Evolutionary conservation across 1,140 invertebrate genomes (phyloP).

Genomic region (Bombus consobrinus): DNA sequence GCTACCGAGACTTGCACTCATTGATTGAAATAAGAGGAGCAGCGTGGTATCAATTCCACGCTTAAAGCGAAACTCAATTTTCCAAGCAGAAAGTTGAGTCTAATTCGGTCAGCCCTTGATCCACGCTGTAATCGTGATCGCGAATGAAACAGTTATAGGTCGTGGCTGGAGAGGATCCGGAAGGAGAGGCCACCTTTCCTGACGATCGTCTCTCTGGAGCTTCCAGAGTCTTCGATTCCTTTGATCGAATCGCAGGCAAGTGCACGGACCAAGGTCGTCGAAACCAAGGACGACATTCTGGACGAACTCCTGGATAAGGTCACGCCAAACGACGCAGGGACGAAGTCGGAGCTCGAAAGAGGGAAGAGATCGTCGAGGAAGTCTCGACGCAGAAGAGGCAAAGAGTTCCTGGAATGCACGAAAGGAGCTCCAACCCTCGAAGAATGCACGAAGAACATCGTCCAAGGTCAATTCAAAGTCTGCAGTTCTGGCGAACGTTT

Average conservation of each 20-base stretch:
- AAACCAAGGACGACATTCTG: slow-evolving; percentile 66
- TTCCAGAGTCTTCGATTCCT: slow-evolving; percentile 77
- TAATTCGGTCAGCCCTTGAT: background rate
- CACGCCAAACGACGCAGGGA: slow-evolving; percentile 46
- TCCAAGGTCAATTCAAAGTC: slow-evolving; percentile 66
- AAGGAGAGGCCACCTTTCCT: slow-evolving; percentile 75
- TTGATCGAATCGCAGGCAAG: slow-evolving; percentile 75
- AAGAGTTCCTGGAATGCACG: slow-evolving; percentile 53
- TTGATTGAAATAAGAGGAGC: background rate
- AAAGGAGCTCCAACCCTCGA: slow-evolving; percentile 59
- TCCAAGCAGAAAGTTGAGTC: background rate
- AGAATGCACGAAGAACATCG: slow-evolving; percentile 69
- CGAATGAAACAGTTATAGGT: slow-evolving; percentile 71
- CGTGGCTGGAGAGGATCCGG: slow-evolving; percentile 72
- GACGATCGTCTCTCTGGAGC: slow-evolving; percentile 75
- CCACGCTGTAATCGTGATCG: slow-evolving; percentile 4
- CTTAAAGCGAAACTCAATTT: slow-evolving; percentile 23
- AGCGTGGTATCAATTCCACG: background rate
- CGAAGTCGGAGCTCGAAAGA: slow-evolving; percentile 19
- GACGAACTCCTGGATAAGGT: slow-evolving; percentile 71
- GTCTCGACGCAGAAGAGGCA: slow-evolving; percentile 48
- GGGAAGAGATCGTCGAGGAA: slow-evolving; percentile 48
- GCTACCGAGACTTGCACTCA: background rate
- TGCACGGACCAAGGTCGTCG: slow-evolving; percentile 56
- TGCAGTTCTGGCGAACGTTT: slow-evolving; percentile 28